A percentile compares a stretch with the other conserved stretches of the same genome.
Evolutionary conservation across 2,888 invertebrate genomes (phyloP).

Genomic region (Dinocampus coccinellae): DNA sequence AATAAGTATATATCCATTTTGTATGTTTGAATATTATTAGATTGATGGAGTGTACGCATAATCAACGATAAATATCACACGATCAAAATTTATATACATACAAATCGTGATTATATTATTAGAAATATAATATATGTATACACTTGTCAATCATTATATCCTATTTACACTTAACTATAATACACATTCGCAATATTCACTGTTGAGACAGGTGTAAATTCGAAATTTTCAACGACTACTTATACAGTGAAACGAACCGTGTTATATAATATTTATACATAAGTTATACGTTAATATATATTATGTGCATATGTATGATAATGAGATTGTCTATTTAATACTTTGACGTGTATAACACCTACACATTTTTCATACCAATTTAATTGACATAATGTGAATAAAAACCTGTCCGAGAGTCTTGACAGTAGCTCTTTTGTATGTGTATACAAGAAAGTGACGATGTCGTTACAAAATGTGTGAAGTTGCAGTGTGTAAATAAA

Average conservation of each 20-base stretch:
- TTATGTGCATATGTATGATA: no score
- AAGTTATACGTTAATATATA: neutral
- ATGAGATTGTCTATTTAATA: constrained; percentile 6
- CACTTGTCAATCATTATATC: neutral
- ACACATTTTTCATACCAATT: constrained; percentile 16
- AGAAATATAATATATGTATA: neutral
- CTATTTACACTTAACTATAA: no score
- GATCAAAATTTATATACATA: neutral
- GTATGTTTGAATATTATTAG: no score
- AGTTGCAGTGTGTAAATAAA: no score
- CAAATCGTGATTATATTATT: constrained; percentile 19
- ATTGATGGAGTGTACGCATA: neutral
- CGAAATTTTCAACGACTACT: neutral
- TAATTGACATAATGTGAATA: constrained; percentile 19
- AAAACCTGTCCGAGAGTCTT: neutral
- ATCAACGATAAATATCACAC: neutral
- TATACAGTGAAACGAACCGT: neutral
- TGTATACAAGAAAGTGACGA: neutral
- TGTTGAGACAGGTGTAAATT: neutral
- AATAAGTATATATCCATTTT: constrained; percentile 28
- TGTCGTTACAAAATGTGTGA: no score
- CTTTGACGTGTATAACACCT: constrained; percentile 1
- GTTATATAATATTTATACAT: constrained; percentile 7
- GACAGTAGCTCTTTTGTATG: constrained; percentile 21
- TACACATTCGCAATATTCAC: neutral